Percentiles rank a stretch among this genome's conserved stretches.
Evolutionary conservation across 2,113 vertebrate species (phyloP).

Genomic region (Oryzias woworae): DNA sequence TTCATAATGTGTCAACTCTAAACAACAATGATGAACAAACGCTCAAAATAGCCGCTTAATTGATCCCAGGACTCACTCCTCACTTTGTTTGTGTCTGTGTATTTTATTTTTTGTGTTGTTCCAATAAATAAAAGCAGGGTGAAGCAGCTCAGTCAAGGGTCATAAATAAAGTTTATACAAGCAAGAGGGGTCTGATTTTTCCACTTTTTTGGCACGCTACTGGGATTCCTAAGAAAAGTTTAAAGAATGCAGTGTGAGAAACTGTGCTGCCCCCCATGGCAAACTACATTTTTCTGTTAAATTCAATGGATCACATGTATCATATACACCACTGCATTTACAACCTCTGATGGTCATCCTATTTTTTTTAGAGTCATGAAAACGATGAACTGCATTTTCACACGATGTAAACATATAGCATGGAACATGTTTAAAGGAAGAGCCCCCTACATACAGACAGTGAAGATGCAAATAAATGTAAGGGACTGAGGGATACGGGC

Average conservation of each 20-base stretch:
- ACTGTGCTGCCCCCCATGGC: neutral
- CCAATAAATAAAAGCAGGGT: constrained; percentile 39
- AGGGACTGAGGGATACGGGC: constrained; percentile 27
- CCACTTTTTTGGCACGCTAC: constrained; percentile 43
- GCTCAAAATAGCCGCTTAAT: constrained; percentile 57
- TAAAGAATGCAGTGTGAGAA: constrained; percentile 42
- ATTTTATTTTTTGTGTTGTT: constrained; percentile 27
- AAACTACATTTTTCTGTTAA: constrained; percentile 1
- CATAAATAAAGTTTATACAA: constrained; percentile 73
- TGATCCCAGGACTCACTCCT: constrained; percentile 42
- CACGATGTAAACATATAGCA: constrained; percentile 26
- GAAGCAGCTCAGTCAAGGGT: constrained; percentile 53
- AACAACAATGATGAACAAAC: constrained; percentile 36
- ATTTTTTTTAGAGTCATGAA: constrained; percentile 12
- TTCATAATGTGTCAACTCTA: constrained; percentile 20
- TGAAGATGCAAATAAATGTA: constrained; percentile 62
- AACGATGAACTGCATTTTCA: constrained; percentile 20
- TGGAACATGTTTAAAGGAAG: constrained; percentile 41
- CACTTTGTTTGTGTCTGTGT: constrained; percentile 38
- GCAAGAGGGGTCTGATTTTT: constrained; percentile 40
- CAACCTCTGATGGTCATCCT: constrained; percentile 24
- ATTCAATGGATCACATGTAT: constrained; percentile 4
- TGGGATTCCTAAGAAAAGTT: constrained; percentile 39
- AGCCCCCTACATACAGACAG: constrained; percentile 37
- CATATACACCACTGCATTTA: constrained; percentile 18